Evolutionary conservation across 1,140 invertebrate genomes (phyloP).

Genomic region (Trichoplusia ni): DNA sequence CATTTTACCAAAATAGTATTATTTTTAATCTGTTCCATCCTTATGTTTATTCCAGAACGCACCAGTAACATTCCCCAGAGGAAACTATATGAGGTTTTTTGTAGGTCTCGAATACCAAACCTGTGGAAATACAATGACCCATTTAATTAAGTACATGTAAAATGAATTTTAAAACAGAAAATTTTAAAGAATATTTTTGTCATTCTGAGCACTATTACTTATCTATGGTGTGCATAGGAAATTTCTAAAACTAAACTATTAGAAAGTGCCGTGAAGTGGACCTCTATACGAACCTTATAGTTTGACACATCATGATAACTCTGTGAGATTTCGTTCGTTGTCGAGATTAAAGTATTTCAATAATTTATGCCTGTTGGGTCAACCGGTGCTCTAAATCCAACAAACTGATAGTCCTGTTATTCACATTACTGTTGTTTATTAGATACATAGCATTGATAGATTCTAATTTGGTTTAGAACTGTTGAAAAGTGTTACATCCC

Average conservation of each 20-base stretch:
- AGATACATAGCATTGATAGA: slow-evolving; percentile 13
- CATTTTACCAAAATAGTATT: background rate
- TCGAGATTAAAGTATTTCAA: slow-evolving; percentile 44
- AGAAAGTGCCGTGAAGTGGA: background rate
- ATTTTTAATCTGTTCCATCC: background rate
- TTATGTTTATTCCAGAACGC: background rate
- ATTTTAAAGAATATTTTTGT: no score
- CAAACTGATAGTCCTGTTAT: slow-evolving; percentile 40
- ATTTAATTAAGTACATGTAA: no score
- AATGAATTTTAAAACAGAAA: no score
- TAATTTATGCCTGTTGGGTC: slow-evolving; percentile 45
- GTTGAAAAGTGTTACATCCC: slow-evolving; percentile 27
- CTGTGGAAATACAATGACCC: background rate
- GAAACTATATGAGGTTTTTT: background rate
- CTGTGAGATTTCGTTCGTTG: slow-evolving; percentile 50
- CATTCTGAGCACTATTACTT: no score
- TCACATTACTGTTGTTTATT: slow-evolving; percentile 27
- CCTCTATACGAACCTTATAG: slow-evolving; percentile 20
- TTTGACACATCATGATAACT: slow-evolving; percentile 65
- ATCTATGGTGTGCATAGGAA: background rate
- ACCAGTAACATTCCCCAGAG: background rate
- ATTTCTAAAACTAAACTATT: background rate
- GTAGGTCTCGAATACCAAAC: background rate
- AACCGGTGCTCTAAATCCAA: slow-evolving; percentile 40
- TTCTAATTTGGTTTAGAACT: slow-evolving; percentile 11